Base-by-base conservation (phyloP, 2,888 invertebrate genomes). In the Pristionchus exspectatus region DNA sequence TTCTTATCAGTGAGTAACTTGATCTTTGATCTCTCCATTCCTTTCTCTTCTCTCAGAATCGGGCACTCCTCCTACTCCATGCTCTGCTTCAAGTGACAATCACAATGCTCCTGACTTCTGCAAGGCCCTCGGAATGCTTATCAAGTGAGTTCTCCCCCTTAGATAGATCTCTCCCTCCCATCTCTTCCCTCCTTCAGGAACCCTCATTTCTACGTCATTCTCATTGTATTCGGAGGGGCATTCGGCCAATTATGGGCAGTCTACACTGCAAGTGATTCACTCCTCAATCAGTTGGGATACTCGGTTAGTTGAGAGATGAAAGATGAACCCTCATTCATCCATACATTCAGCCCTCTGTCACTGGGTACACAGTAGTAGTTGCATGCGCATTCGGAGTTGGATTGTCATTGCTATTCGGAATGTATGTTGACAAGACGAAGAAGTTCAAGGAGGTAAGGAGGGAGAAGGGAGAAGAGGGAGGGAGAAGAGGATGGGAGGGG, bases 11-110 rank as follows among this genome's bases (percentile, higher is more conserved):
- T 87, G 18, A 87, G 87, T 69, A 21, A 16, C 33, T 27, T 69
- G 27, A 59, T 21, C 38, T 69, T 50, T 66, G 27, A 38, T 85
- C 63, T 16, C 54, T 21, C 85, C 33, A 44, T 38, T 66, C 18
- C 27, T n/a, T n/a, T n/a, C 24, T 30, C 5, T 66, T 66, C 30
- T 59, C 92, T 63, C 87, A 93, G 93, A 91, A 91, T 30, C 88
- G 87, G 33, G 92, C 90, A 69, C 90, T 14, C 94, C 94, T 10
- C 93, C 93, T n/a, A 93, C 94, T 14, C 93, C 94, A n/a, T 93
- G 94, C 50, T 94, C 93, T 7, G 92, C 94, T 14, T 93, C 94
- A 18, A 93, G 92, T 88, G 92, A 92, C 24, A 91, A 92, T 90
- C 92, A 92, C 84, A n/a, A 24, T 16, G 50, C 88, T 54, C 88